Percentiles rank a stretch among this genome's conserved stretches.
These are phyloP conservation scores for Drosophila willistoni DNA, from an alignment of 1,140 invertebrate genomes.

Conservation along the genomic window DNA sequence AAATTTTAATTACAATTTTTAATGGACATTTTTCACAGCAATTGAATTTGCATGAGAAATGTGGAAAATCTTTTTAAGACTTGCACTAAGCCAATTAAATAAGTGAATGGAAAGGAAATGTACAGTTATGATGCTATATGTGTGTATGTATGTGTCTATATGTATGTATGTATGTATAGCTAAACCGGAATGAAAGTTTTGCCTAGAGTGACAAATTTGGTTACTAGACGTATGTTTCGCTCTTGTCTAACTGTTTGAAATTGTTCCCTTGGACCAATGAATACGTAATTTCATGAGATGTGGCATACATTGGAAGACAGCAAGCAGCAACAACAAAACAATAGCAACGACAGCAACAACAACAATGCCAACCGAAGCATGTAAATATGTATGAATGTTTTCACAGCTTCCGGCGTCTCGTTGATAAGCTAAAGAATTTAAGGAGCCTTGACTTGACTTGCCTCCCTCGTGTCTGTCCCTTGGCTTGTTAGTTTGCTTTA, in stretches of 20 bases:
- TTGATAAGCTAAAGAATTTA: slow-evolving; percentile 77
- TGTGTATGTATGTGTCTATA: not conserved
- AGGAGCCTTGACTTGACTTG: slow-evolving; percentile 65
- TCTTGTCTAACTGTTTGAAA: slow-evolving; percentile 21
- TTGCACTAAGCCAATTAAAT: slow-evolving; percentile 6
- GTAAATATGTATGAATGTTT: slow-evolving; percentile 77
- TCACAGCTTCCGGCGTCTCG: slow-evolving; percentile 74
- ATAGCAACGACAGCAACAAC: slow-evolving; percentile 25
- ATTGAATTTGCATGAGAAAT: slow-evolving; percentile 58
- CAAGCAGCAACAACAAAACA: slow-evolving; percentile 6
- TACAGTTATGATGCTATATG: not conserved
- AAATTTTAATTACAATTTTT: slow-evolving; percentile 74
- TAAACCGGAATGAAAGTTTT: slow-evolving; percentile 22
- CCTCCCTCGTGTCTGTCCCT: slow-evolving; percentile 30
- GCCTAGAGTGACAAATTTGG: slow-evolving; percentile 14
- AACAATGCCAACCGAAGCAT: slow-evolving; percentile 56
- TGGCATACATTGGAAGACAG: slow-evolving; percentile 47
- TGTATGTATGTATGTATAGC: slow-evolving; percentile 8
- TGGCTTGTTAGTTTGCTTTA: slow-evolving; percentile 72
- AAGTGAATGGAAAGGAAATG: slow-evolving; percentile 1
- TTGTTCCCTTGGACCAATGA: slow-evolving; percentile 46
- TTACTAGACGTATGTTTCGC: slow-evolving; percentile 16
- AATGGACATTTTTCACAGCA: slow-evolving; percentile 66
- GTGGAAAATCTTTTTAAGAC: slow-evolving; percentile 19
- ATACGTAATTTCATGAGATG: slow-evolving; percentile 73